Evolutionary conservation across 2,113 vertebrate genomes (phyloP), one percentile per base, ranked within the genome.

Genomic region (Mastomys natalensis): DNA sequence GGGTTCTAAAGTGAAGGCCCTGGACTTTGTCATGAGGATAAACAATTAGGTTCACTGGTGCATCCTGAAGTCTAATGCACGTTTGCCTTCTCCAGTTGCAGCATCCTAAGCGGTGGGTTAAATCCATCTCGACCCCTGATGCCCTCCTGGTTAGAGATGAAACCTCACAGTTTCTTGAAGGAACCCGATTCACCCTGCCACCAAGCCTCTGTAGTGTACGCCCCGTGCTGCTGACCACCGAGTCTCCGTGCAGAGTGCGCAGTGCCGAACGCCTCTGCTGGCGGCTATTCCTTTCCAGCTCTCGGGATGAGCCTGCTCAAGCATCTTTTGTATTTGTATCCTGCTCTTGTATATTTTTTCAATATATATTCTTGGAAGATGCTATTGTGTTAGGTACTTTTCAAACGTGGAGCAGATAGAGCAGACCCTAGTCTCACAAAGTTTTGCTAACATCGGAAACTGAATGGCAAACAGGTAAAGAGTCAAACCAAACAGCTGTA

Each of bases 201-300:
- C 7, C 24, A 2, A 12, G 29, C 45, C 12, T 48, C 73, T 26
- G 12, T 7, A n/a, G 0, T 0, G 9, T 9, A 34, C 29, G 24
- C 29, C 29, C 0, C 0, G 9, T 62, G 48, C 11, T 62, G 48
- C 11, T 17, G 0, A 66, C 64, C 29, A 66, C 29, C 10, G 29
- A 12, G 29, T 66, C 11, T 66, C 0, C 1, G 7, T 62, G 48
- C 8, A 8, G 0, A 43, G 19, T 26, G 15, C 45, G n/a, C 12
- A 45, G 11, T 55, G 84, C 87, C 89, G 51, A 58, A 45, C 40
- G 31, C 51, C 31, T 53, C 31, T 43, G 7, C 34, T 43, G 11
- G n/a, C 7, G 24, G 12, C 9, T 53, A 34, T 31, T 76, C 24
- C 24, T 82, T 80, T 93, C 78, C 62, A 68, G 5, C 24, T 45